These are phyloP conservation scores for Equus quagga DNA, from an alignment of 2,113 vertebrate genomes.

Conservation along the genomic window DNA sequence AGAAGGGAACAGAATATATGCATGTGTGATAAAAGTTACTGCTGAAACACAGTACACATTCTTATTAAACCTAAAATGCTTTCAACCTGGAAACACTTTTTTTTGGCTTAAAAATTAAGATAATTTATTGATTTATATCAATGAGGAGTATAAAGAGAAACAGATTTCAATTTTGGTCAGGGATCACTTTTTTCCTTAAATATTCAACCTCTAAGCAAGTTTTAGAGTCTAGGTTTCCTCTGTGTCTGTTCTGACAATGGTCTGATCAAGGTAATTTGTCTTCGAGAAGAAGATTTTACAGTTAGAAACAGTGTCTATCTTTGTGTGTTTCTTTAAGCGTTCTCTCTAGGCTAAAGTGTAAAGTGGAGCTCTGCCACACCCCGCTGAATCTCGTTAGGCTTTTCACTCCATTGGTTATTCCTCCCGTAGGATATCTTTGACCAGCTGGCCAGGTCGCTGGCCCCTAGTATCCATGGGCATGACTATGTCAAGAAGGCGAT, in stretches of 20 bases:
- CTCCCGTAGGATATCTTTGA: conserved; percentile 92
- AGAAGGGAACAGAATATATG: neutral
- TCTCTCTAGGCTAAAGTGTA: neutral
- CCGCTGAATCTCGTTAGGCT: neutral
- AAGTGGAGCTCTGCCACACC: neutral
- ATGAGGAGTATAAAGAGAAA: neutral
- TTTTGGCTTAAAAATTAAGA: neutral
- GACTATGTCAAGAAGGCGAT: conserved; percentile 98
- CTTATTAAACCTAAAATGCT: conserved; percentile 15
- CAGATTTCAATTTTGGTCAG: neutral
- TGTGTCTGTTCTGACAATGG: neutral
- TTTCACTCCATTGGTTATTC: neutral
- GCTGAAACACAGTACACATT: neutral
- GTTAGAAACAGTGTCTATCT: neutral
- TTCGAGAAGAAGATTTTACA: neutral
- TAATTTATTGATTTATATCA: neutral
- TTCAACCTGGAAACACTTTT: neutral
- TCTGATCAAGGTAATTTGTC: neutral
- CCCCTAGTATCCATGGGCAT: conserved; percentile 97
- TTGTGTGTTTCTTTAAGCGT: neutral
- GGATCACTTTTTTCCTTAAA: conserved; percentile 5
- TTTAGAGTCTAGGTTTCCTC: neutral
- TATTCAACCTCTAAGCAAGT: neutral
- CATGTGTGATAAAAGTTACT: neutral
- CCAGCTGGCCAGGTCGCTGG: conserved; percentile 94